These are phyloP conservation scores for Enteromius argenteus DNA, from an alignment of 2,797 vertebrate species.

Conservation along the genomic window DNA sequence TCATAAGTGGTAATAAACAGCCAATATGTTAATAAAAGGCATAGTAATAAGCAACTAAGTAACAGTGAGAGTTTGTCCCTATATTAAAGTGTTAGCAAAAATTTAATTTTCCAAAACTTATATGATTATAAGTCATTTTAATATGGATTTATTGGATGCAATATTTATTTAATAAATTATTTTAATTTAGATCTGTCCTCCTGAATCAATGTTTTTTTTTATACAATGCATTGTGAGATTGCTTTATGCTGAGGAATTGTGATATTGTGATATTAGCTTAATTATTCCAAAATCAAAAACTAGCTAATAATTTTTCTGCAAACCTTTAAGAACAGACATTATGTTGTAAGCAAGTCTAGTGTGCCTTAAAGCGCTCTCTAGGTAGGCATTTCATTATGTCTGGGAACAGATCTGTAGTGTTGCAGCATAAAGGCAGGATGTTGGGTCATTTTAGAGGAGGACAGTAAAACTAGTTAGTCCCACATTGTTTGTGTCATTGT, in stretches of 20 bases:
- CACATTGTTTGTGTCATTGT: background rate
- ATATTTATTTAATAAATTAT: background rate
- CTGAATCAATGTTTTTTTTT: background rate
- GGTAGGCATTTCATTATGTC: constrained; percentile 16
- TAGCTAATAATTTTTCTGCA: background rate
- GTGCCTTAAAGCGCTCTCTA: constrained; percentile 1
- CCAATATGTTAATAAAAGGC: background rate
- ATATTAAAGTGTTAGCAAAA: background rate
- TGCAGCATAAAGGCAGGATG: background rate
- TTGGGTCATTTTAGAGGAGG: constrained; percentile 29
- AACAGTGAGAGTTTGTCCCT: background rate
- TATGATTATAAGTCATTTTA: background rate
- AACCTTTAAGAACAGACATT: background rate
- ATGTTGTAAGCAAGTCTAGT: background rate
- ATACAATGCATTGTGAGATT: background rate
- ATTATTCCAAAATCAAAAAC: constrained; percentile 2
- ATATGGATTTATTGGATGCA: background rate
- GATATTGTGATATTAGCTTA: background rate
- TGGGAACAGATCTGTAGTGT: background rate
- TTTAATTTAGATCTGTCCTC: background rate
- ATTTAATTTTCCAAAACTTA: background rate
- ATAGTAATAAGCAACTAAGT: background rate
- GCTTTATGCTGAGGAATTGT: background rate
- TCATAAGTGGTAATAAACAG: background rate
- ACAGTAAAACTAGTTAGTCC: background rate